Conservation (phyloP, 2,113 vertebrate species). For the Varanus salvator region DNA sequence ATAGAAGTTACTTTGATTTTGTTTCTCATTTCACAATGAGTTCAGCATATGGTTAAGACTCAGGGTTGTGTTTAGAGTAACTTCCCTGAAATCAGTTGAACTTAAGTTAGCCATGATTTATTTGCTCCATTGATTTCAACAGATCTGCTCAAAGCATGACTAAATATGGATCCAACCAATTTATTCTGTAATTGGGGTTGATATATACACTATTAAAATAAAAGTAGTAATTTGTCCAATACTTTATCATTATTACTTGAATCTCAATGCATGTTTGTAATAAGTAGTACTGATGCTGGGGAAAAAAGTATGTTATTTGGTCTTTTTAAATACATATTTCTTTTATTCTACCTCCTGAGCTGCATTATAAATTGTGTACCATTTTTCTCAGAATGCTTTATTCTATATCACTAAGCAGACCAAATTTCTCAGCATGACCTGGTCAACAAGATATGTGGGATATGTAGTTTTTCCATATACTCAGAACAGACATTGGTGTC, state of each 20-base stretch:
- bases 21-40: neutral
- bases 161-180: neutral
- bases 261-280: neutral
- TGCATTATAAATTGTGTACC: neutral
- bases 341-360: neutral
- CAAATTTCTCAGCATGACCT: neutral
- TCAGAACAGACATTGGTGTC: neutral
- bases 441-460: neutral
- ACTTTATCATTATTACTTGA: neutral
- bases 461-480: neutral
- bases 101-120: neutral
- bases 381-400: neutral
- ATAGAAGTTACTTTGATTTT: neutral
- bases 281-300: neutral
- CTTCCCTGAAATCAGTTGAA: neutral
- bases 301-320: neutral
- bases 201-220: neutral
- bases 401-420: neutral
- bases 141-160: neutral
- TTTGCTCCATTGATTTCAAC: neutral
- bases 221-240: neutral
- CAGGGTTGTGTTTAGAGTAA: neutral
- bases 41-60: neutral
- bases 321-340: neutral
- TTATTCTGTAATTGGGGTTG: neutral